Conservation (phyloP, 2,113 vertebrate genomes). For the Thymallus thymallus region DNA sequence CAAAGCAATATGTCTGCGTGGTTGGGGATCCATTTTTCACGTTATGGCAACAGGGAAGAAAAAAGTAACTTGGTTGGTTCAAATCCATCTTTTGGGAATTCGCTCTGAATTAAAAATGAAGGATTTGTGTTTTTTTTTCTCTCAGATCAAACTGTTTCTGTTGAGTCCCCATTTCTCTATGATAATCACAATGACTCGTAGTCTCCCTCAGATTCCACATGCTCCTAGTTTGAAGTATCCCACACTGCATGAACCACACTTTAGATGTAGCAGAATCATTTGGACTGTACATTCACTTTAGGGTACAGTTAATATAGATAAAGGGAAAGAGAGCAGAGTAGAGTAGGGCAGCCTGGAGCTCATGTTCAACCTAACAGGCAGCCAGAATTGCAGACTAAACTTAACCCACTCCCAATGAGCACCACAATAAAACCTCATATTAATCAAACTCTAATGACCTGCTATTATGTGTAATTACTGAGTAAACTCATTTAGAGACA, state of each 20-base stretch:
- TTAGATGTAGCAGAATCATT: no score
- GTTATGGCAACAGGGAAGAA: constrained; percentile 30
- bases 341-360: constrained; percentile 10
- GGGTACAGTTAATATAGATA: background rate
- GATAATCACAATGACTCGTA: constrained; percentile 28
- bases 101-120: constrained; percentile 29
- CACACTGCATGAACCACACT: background rate
- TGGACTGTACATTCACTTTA: no score
- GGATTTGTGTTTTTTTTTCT: constrained; percentile 18
- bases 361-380: constrained; percentile 28
- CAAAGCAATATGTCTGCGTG: constrained; percentile 53
- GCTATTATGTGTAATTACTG: constrained; percentile 62
- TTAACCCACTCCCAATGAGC: constrained; percentile 35
- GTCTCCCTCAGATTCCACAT: background rate
- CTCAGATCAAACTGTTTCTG: constrained; percentile 20
- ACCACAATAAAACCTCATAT: constrained; percentile 53
- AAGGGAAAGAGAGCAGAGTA: background rate
- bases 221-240: constrained; percentile 15
- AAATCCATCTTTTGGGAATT: constrained; percentile 37
- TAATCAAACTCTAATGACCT: constrained; percentile 61
- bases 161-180: constrained; percentile 11
- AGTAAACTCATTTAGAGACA: constrained; percentile 58
- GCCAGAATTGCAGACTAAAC: constrained; percentile 3
- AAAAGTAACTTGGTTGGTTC: constrained; percentile 32
- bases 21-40: constrained; percentile 47